A percentile compares a stretch with the other conserved stretches of the same genome.
Evolutionary conservation across 2,113 vertebrate species (phyloP).

Genomic region (Lophotis ruficrista): DNA sequence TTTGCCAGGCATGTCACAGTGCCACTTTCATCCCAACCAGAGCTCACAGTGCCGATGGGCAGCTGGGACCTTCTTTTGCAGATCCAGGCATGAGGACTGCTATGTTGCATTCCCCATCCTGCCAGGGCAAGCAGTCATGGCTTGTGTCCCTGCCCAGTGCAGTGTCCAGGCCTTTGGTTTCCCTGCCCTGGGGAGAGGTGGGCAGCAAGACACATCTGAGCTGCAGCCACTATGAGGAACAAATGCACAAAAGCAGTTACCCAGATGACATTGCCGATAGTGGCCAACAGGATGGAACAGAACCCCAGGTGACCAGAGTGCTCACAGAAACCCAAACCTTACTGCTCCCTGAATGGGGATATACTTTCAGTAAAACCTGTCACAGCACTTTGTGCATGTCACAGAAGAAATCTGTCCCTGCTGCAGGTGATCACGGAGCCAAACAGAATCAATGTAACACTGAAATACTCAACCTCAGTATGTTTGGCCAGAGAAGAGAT

Average conservation of each 20-base stretch:
- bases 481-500: neutral
- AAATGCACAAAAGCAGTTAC: neutral
- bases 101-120: neutral
- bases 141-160: fast-evolving
- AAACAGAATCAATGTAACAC: neutral
- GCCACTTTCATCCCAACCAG: neutral
- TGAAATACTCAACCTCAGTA: neutral
- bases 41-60: neutral
- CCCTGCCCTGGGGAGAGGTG: neutral
- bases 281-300: neutral
- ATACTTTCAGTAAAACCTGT: neutral
- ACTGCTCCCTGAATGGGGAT: neutral
- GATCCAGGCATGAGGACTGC: neutral
- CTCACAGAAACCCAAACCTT: neutral
- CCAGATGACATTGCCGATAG: neutral
- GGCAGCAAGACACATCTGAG: neutral
- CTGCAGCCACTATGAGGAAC: neutral
- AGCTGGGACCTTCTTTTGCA: neutral
- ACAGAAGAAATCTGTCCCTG: neutral
- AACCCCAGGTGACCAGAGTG: neutral
- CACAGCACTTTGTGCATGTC: neutral
- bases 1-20: neutral
- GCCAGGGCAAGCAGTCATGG: neutral
- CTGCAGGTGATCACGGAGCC: neutral
- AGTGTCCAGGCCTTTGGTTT: neutral